These are phyloP conservation scores for Cydia amplana DNA, from an alignment of 1,140 invertebrate species.

Conservation along the genomic window DNA sequence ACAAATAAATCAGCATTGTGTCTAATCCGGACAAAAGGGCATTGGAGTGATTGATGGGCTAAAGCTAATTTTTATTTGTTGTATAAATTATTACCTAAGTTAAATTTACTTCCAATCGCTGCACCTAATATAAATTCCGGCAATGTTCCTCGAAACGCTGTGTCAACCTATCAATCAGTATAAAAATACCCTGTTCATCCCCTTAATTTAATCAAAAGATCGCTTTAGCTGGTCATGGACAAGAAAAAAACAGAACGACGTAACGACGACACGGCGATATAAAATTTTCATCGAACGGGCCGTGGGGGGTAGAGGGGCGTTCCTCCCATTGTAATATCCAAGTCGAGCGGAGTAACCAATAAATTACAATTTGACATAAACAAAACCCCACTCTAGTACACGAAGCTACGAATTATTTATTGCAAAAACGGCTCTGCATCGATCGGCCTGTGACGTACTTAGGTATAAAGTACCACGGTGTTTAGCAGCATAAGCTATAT, in stretches of 20 bases:
- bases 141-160: constrained; percentile 66
- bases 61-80: constrained; percentile 59
- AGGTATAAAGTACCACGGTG: background rate
- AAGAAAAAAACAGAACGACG: constrained; percentile 74
- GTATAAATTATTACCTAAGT: constrained; percentile 61
- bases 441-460: constrained; percentile 3
- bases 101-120: constrained; percentile 66
- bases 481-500: background rate
- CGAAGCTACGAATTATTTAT: constrained; percentile 71
- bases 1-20: constrained; percentile 19
- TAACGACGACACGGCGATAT: constrained; percentile 69
- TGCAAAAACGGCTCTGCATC: constrained; percentile 48
- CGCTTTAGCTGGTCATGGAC: constrained; percentile 70
- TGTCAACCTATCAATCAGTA: constrained; percentile 75
- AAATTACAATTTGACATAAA: constrained; percentile 77
- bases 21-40: background rate
- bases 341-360: constrained; percentile 71
- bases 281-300: constrained; percentile 71
- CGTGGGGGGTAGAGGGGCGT: constrained; percentile 43
- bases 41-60: constrained; percentile 39
- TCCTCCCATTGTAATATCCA: constrained; percentile 64
- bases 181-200: constrained; percentile 76
- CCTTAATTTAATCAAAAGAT: constrained; percentile 79
- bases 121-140: constrained; percentile 71
- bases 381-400: constrained; percentile 68